A percentile compares a stretch with the other conserved stretches of the same genome.
These are phyloP conservation scores for Chamaea fasciata DNA, from an alignment of 2,113 vertebrate genomes.

Conservation along the genomic window DNA sequence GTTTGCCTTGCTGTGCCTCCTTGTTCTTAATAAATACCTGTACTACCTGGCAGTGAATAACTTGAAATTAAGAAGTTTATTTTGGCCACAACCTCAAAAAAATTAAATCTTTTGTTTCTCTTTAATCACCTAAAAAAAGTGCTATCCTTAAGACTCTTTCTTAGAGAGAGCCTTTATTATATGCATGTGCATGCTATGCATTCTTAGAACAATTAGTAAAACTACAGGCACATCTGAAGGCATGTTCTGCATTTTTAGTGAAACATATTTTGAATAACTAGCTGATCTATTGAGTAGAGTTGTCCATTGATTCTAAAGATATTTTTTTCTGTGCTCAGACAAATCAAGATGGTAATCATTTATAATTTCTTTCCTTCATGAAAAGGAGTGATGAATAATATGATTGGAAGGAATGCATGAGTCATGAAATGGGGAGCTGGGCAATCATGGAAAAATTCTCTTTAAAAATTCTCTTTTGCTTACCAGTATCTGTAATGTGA, in stretches of 20 bases:
- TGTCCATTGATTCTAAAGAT: constrained; percentile 57
- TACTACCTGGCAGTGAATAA: not conserved
- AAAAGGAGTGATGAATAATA: constrained; percentile 57
- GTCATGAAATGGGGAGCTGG: constrained; percentile 44
- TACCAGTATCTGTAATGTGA: not conserved
- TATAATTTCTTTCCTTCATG: constrained; percentile 54
- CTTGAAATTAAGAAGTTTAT: not conserved
- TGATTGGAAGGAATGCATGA: constrained; percentile 53
- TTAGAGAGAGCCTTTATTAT: not conserved
- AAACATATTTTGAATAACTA: constrained; percentile 18
- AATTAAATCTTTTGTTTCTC: not conserved
- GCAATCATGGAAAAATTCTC: constrained; percentile 40
- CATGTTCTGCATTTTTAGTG: constrained; percentile 6
- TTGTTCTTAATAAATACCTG: not conserved
- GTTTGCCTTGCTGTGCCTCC: not conserved
- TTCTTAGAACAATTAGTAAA: not conserved
- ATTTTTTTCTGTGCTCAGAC: constrained; percentile 29
- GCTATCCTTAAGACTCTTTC: not conserved
- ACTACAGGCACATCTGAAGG: not conserved
- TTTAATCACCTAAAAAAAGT: not conserved
- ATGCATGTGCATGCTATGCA: not conserved
- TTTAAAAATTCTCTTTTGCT: constrained; percentile 18
- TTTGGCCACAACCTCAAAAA: not conserved
- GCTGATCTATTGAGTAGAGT: constrained; percentile 22
- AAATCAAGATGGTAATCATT: constrained; percentile 56